Percentiles rank a stretch among this genome's conserved stretches.
These are phyloP conservation scores for Anoplophora glabripennis DNA, from an alignment of 1,140 invertebrate species.

Conservation along the genomic window DNA sequence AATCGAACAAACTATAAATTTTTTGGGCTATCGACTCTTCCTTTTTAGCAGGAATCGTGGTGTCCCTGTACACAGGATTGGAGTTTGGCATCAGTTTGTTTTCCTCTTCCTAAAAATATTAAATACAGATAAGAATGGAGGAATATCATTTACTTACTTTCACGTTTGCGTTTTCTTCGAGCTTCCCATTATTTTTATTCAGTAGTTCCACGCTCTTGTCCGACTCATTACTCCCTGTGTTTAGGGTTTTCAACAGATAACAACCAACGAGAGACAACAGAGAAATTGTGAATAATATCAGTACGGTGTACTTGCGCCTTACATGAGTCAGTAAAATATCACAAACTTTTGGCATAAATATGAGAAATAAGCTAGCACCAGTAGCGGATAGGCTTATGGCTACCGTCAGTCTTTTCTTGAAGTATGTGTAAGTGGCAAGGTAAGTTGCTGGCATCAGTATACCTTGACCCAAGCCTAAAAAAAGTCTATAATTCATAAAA, in stretches of 20 bases:
- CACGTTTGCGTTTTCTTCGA: too few species aligned
- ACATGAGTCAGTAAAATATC: constrained; percentile 35
- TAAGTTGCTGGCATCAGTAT: constrained; percentile 44
- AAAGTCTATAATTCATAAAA: background rate
- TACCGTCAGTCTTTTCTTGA: constrained; percentile 48
- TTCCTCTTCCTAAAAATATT: background rate
- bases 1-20: constrained; percentile 46
- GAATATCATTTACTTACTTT: too few species aligned
- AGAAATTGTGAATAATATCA: constrained; percentile 47
- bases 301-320: constrained; percentile 41
- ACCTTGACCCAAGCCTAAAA: constrained; percentile 45
- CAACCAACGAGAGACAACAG: constrained; percentile 43
- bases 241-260: constrained; percentile 28
- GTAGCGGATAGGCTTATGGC: constrained; percentile 50
- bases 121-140: too few species aligned
- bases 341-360: constrained; percentile 49
- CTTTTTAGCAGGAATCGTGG: constrained; percentile 26
- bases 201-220: too few species aligned
- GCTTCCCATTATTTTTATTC: too few species aligned
- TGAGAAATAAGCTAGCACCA: constrained; percentile 47
- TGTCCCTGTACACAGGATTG: constrained; percentile 30
- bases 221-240: too few species aligned
- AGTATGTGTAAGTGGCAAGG: constrained; percentile 50
- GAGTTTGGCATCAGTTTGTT: background rate
- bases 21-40: constrained; percentile 25